Evolutionary conservation across 2,888 invertebrate genomes (phyloP).

Genomic region (Ametastegia equiseti): DNA sequence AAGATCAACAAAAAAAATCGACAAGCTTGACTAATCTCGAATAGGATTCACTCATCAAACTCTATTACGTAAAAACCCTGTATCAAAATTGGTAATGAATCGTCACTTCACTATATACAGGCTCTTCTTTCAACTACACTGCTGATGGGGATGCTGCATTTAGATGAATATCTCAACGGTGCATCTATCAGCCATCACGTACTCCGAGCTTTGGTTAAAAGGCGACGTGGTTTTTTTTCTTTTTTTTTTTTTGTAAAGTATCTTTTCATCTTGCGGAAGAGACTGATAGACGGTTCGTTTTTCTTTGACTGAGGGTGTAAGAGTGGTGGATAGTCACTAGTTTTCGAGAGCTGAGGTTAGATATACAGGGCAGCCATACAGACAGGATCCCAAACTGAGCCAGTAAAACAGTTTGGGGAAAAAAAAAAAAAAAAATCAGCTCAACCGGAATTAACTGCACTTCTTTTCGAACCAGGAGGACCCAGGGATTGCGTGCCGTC

Average conservation of each 20-base stretch:
- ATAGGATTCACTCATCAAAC: background rate
- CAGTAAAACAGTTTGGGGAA: background rate
- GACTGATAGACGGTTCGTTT: constrained; percentile 29
- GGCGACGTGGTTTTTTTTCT: background rate
- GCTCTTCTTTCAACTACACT: background rate
- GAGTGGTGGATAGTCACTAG: background rate
- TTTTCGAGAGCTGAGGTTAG: background rate
- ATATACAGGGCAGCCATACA: background rate
- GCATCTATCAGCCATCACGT: background rate
- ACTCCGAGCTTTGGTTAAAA: background rate
- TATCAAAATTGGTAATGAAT: background rate
- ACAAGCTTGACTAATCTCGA: background rate
- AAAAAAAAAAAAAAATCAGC: too few species aligned
- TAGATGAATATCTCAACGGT: too few species aligned
- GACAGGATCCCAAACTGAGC: background rate
- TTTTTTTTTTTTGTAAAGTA: background rate
- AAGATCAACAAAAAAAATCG: background rate
- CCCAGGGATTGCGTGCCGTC: constrained; percentile 22
- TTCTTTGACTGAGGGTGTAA: background rate
- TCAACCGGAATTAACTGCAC: constrained; percentile 37
- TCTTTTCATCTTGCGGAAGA: background rate
- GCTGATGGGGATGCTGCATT: background rate
- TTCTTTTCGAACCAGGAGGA: constrained; percentile 37
- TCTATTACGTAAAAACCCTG: background rate
- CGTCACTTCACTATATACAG: background rate